Conservation (phyloP, 2,888 invertebrate genomes). For the Volucella inflata region DNA sequence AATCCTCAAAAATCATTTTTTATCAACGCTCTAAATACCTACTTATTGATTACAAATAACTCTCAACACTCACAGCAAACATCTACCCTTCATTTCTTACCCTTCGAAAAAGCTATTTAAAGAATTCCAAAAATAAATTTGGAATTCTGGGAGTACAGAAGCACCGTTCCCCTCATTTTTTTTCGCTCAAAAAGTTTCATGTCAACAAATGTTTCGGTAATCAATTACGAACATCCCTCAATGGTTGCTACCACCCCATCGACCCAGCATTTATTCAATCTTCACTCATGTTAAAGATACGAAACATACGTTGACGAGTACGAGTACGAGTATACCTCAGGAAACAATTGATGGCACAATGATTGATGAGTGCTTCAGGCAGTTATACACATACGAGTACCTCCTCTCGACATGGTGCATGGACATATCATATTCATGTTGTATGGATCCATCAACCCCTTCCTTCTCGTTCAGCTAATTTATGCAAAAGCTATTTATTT, state of each 20-base stretch:
- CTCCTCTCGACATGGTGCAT: constrained; percentile 5
- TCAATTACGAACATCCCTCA: constrained; percentile 26
- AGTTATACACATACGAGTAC: too few relatives aligned
- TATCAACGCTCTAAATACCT: not conserved
- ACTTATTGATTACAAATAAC: constrained; percentile 29
- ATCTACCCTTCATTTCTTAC: not conserved
- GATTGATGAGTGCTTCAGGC: constrained; percentile 51
- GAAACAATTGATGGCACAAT: constrained; percentile 39
- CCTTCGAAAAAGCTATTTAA: constrained; percentile 6
- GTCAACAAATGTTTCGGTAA: constrained; percentile 13
- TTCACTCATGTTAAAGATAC: constrained; percentile 19
- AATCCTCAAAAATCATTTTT: too few relatives aligned
- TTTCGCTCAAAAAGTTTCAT: not conserved
- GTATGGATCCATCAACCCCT: not conserved
- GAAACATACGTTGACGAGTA: not conserved
- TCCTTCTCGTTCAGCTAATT: not conserved
- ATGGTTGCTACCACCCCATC: constrained; percentile 4
- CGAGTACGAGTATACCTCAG: not conserved
- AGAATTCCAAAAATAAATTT: constrained; percentile 20
- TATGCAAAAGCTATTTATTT: constrained; percentile 20
- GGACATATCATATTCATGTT: constrained; percentile 32
- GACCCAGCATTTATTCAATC: constrained; percentile 27
- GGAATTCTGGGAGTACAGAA: not conserved
- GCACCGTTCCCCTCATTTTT: not conserved
- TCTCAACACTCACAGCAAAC: not conserved